Evolutionary conservation across 2,888 invertebrate genomes (phyloP).

Genomic region (Globia sparganii): DNA sequence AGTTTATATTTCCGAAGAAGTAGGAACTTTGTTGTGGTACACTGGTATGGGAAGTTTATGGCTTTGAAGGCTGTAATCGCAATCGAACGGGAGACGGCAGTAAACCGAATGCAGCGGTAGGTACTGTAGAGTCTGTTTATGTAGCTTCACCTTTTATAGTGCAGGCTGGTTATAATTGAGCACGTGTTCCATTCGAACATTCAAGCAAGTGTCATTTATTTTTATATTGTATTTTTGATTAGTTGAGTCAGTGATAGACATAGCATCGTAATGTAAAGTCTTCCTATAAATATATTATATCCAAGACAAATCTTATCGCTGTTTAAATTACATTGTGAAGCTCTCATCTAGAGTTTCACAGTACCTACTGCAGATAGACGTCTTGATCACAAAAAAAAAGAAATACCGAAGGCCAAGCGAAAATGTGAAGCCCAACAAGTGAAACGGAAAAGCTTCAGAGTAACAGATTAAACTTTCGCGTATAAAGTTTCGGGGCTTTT

Average conservation of each 20-base stretch:
- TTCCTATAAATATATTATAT: no score
- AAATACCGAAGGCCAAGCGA: slow-evolving; percentile 24
- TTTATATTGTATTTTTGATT: no score
- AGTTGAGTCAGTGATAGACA: no score
- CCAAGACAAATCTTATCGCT: no score
- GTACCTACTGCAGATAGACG: slow-evolving; percentile 63
- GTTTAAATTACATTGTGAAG: no score
- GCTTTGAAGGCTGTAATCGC: slow-evolving; percentile 73
- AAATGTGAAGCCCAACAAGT: not conserved
- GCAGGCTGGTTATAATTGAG: no score
- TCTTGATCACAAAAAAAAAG: slow-evolving; percentile 7
- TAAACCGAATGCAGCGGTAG: slow-evolving; percentile 70
- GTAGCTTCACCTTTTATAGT: no score
- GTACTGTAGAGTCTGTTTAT: no score
- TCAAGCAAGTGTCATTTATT: no score
- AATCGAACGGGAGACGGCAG: slow-evolving; percentile 68
- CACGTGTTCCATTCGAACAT: no score
- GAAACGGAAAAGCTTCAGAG: not conserved
- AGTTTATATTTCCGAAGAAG: slow-evolving; percentile 66
- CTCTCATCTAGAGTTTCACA: no score
- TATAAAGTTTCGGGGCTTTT: not conserved
- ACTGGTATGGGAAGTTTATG: slow-evolving; percentile 72
- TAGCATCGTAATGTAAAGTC: no score
- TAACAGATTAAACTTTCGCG: not conserved
- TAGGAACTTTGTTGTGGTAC: slow-evolving; percentile 75